Conservation (phyloP, 2,113 vertebrate genomes). For the Phalacrocorax aristotelis region DNA sequence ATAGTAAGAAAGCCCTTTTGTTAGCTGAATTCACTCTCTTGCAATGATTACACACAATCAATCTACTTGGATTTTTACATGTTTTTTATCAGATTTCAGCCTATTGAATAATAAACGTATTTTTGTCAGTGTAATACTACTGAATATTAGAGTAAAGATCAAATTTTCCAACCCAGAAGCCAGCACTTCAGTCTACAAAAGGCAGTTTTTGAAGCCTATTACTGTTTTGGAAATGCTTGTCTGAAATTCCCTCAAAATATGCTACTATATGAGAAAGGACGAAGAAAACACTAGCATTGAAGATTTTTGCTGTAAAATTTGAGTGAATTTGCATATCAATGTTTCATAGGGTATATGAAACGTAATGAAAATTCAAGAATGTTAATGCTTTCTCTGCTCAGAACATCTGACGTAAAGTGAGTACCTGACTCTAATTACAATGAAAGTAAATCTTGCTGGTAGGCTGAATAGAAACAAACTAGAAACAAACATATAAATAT, state of each 20-base stretch:
- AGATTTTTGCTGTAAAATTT: not conserved
- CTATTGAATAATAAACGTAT: slow-evolving; percentile 19
- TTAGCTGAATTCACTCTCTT: slow-evolving; percentile 6
- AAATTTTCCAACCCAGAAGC: not conserved
- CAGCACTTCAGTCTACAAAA: slow-evolving; percentile 34
- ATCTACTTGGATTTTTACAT: slow-evolving; percentile 35
- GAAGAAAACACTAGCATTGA: not conserved
- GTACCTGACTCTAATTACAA: not conserved
- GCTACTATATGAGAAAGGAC: not conserved
- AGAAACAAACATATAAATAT: not conserved
- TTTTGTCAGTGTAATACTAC: slow-evolving; percentile 6
- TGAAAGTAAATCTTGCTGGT: not conserved
- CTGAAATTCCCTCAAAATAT: slow-evolving; percentile 37
- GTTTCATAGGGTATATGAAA: not conserved
- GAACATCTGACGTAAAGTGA: not conserved
- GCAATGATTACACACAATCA: not conserved
- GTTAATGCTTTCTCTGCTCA: not conserved
- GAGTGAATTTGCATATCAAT: slow-evolving; percentile 12
- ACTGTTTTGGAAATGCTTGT: slow-evolving; percentile 11
- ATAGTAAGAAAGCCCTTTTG: not conserved
- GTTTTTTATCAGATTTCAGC: slow-evolving; percentile 53
- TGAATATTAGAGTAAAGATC: slow-evolving; percentile 36
- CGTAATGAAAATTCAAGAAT: not conserved
- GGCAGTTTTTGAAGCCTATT: slow-evolving; percentile 22
- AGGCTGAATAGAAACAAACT: not conserved